Percentiles rank a stretch among this genome's conserved stretches.
Conservation (phyloP, 2,797 vertebrate genomes). For the Hapalemur alaotrensis region DNA sequence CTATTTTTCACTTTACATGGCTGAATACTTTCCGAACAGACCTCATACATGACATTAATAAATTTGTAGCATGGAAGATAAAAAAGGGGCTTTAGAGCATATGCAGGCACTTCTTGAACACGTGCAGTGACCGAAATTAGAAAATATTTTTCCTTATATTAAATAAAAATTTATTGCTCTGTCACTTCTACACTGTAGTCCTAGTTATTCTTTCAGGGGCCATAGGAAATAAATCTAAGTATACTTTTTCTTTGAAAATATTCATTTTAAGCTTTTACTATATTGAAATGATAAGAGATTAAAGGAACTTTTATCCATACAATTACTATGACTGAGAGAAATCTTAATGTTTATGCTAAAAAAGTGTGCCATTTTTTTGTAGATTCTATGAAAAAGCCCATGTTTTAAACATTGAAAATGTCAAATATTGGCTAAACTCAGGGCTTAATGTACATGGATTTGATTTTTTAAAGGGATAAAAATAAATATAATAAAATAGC, state of each 20-base stretch:
- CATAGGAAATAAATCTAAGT: not conserved
- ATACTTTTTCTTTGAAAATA: slow-evolving; percentile 28
- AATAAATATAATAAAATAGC: not conserved
- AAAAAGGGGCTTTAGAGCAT: not conserved
- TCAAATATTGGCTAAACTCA: not conserved
- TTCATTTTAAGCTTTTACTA: slow-evolving; percentile 14
- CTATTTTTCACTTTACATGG: too few species aligned
- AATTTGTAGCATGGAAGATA: not conserved
- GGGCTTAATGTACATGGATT: not conserved
- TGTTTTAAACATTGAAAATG: slow-evolving; percentile 32
- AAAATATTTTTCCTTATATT: not conserved
- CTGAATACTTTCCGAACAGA: too few species aligned
- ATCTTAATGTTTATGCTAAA: not conserved
- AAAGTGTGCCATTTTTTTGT: not conserved
- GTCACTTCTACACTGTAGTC: not conserved
- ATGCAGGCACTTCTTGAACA: not conserved
- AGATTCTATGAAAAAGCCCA: not conserved
- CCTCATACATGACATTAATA: not conserved
- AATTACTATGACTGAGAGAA: not conserved
- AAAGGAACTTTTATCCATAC: not conserved
- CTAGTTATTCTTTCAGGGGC: not conserved
- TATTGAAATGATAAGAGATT: slow-evolving; percentile 26
- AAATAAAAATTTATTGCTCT: slow-evolving; percentile 4
- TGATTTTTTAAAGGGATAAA: not conserved
- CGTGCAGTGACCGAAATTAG: not conserved